A percentile compares a stretch with the other conserved stretches of the same genome.
Evolutionary conservation across 92 coral and sea anemone species (phyloP).

Genomic region (Umimayanthus chanpuru): DNA sequence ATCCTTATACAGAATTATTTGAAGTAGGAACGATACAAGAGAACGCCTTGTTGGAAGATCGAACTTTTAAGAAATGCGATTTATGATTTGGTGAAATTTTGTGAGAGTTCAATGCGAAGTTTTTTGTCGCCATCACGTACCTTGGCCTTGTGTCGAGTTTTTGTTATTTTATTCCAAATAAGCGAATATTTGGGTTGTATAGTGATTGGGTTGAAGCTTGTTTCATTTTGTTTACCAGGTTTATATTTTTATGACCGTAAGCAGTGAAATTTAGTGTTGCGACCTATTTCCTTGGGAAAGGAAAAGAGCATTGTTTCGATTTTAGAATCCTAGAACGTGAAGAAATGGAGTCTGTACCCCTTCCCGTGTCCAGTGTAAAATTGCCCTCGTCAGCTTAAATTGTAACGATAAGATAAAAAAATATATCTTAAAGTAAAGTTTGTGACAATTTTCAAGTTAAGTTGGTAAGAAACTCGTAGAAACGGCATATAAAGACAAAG

Average conservation of each 20-base stretch:
- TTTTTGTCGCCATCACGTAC: neutral
- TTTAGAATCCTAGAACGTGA: neutral
- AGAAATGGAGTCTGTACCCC: neutral
- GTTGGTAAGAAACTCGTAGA: neutral
- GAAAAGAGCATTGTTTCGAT: conserved; percentile 35
- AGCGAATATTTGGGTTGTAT: conserved; percentile 29
- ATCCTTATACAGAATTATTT: neutral
- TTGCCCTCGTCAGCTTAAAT: neutral
- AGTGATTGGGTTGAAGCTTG: conserved; percentile 31
- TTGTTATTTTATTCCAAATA: conserved; percentile 37
- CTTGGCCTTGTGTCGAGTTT: conserved; percentile 17
- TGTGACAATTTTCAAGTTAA: neutral
- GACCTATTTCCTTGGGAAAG: neutral
- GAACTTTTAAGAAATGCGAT: neutral
- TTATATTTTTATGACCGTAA: neutral
- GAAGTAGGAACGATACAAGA: neutral
- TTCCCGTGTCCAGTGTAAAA: neutral
- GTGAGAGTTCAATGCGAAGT: neutral
- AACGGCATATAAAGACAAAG: neutral
- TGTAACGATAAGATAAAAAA: neutral
- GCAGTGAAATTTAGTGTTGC: neutral
- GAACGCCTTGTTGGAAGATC: neutral
- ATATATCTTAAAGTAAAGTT: neutral
- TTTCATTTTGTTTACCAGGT: conserved; percentile 16
- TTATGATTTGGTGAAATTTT: neutral